These are phyloP conservation scores for Eupeodes corollae DNA, from an alignment of 1,140 invertebrate species.

Conservation along the genomic window DNA sequence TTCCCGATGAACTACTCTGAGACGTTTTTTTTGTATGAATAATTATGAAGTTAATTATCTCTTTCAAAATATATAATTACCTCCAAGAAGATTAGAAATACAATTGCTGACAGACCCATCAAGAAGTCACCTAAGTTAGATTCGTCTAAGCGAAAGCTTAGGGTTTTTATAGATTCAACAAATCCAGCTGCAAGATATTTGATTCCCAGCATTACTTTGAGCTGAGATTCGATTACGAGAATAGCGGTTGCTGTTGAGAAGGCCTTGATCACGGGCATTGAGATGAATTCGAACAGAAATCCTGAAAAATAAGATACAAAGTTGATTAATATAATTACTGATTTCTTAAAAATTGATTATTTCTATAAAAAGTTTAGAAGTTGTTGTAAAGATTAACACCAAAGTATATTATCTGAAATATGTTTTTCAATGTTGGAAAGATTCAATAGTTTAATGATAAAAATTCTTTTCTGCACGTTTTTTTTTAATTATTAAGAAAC, in stretches of 20 bases:
- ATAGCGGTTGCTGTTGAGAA: constrained; percentile 91
- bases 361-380: too few relatives aligned
- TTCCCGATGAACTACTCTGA: constrained; percentile 13
- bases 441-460: too few relatives aligned
- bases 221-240: constrained; percentile 79
- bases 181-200: constrained; percentile 63
- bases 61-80: constrained; percentile 39
- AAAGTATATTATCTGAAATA: too few relatives aligned
- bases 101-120: constrained; percentile 59
- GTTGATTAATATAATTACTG: neutral
- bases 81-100: constrained; percentile 54
- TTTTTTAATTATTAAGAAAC: too few relatives aligned
- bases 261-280: constrained; percentile 84
- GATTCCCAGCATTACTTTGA: constrained; percentile 73
- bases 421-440: too few relatives aligned
- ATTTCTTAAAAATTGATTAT: too few relatives aligned
- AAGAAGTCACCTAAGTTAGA: constrained; percentile 52
- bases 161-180: constrained; percentile 55
- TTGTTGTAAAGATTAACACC: too few relatives aligned
- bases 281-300: constrained; percentile 90
- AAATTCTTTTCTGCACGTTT: too few relatives aligned
- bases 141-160: constrained; percentile 50
- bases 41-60: neutral
- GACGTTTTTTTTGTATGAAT: too few relatives aligned
- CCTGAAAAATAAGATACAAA: constrained; percentile 40